Evolutionary conservation across 2,797 vertebrate genomes (phyloP), one percentile per base, ranked within the genome.

Genomic region (Coendou prehensilis): DNA sequence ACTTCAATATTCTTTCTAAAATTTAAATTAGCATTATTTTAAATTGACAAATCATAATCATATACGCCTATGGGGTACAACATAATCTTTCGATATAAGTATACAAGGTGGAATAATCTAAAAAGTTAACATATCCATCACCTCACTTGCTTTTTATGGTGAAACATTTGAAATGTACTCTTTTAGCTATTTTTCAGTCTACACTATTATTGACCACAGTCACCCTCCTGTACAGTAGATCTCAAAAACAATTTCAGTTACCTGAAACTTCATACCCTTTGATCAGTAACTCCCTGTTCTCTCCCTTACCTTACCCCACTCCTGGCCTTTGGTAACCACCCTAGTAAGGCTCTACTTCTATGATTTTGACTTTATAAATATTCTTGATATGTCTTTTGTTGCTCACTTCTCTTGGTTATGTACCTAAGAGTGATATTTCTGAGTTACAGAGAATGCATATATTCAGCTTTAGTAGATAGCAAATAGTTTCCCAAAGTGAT

Each of bases 361-460:
- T 78, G 47, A 45, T 20, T 78, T 78, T 33, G 20, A 56, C 47
- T 78, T 85, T 56, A 45, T 23, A 92, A 95, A 89, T 92, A 79
- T 87, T 86, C 54, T 82, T 59, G 37, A 94, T 30, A 41, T 92
- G 15, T 85, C 41, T 81, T 92, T 90, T 95, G 61, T n/a, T 56
- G 50, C 14, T 88, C 28, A 79, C 22, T 89, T 95, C 76, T 83
- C 22, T 69, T 93, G 61, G 50, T 79, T 83, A 79, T 45, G 20
- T 69, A 69, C 6, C n/a, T 80, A 75, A 63, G 22, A 69, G 64
- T n/a, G 28, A 79, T n/a, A 93, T 89, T 86, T 93, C 45, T 79
- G 30, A n/a, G 59, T 91, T 85, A 50, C 28, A 73, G 41, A 69
- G 15, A 93, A 73, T 64, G 50, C 17, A 41, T 71, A 64, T 41